Conservation (phyloP, 1,140 invertebrate genomes). For the Polypedilum vanderplanki region DNA sequence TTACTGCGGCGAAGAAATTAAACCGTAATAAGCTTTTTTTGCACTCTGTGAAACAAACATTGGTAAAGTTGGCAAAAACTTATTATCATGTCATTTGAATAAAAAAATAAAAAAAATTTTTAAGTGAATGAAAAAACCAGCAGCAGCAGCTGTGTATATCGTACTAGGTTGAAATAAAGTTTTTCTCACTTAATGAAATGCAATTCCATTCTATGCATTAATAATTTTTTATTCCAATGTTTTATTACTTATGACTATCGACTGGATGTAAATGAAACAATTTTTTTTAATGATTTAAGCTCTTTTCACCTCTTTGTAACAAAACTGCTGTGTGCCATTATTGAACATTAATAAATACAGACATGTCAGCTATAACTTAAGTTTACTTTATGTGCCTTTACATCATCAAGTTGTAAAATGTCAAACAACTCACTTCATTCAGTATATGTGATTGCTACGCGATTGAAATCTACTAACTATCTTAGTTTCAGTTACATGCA, state of each 20-base stretch:
- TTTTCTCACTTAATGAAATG: constrained; percentile 2
- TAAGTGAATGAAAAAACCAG: neutral
- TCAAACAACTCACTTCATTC: constrained; percentile 1
- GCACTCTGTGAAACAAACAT: neutral
- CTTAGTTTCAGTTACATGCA: too few species aligned
- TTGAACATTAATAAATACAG: too few species aligned
- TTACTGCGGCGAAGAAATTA: constrained; percentile 21
- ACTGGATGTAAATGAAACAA: neutral
- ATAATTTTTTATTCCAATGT: too few species aligned
- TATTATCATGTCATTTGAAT: constrained; percentile 24
- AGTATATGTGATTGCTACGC: neutral
- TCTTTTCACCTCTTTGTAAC: too few species aligned
- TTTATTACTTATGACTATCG: neutral
- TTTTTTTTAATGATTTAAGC: neutral
- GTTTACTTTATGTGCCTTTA: neutral
- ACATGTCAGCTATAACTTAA: too few species aligned
- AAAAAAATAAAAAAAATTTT: neutral
- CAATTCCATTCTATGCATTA: neutral
- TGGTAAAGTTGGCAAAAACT: constrained; percentile 8
- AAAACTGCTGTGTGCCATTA: too few species aligned
- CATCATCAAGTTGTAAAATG: constrained; percentile 18
- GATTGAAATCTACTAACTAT: neutral
- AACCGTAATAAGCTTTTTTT: neutral
- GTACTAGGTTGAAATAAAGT: neutral
- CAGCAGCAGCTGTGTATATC: neutral